Evolutionary conservation across 64 coral and sea anemone species (phyloP), one percentile per base, ranked within the genome.

Genomic region (Montipora sp.): DNA sequence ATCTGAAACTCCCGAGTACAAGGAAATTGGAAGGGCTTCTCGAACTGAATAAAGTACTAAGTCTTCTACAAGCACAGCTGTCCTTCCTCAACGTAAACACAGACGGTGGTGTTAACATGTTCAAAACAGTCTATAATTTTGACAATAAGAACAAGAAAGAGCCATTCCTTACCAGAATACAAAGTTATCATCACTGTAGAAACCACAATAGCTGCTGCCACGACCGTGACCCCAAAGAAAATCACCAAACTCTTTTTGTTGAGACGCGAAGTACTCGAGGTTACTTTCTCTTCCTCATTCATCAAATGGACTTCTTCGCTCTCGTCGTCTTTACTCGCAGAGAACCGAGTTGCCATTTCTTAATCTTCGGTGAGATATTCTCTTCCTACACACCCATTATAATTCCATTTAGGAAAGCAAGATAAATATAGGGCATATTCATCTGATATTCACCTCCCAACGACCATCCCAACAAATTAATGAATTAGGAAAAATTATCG

Each of bases 151-250:
- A 12, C 55, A 13, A 63, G 5, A 70, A 18, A 63, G 70, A 50
- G 48, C 46, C 10, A 75, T 47, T 19, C 20, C 89, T 88, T 88
- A 92, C 94, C 94, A 60, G 89, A 91, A 83, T 95, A 95, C 3
- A 92, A 49, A 83, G 84, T 59, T 10, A 89, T 48, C 16, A 95
- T 60, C 5, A 95, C 94, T 63, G 94, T 82, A 13, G 73, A 66
- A 5, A 88, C 14, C 16, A 95, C 73, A 23, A 95, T 21, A 27
- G 89, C 83, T 65, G 61, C 36, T 80, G 90, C 94, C 50, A 95
- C 73, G 16, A 53, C 48, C 27, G 89, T 91, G 48, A 95, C 43
- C 14, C 89, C 94, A 47, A 95, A 88, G 50, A 95, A 89, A 75
- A 91, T 72, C 22, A 88, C 76, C 80, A 92, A 92, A 77, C 79